phyloP scores from a whole-genome alignment of 2,797 vertebrate species.

The Rhinatrema bivittatum region DNA sequence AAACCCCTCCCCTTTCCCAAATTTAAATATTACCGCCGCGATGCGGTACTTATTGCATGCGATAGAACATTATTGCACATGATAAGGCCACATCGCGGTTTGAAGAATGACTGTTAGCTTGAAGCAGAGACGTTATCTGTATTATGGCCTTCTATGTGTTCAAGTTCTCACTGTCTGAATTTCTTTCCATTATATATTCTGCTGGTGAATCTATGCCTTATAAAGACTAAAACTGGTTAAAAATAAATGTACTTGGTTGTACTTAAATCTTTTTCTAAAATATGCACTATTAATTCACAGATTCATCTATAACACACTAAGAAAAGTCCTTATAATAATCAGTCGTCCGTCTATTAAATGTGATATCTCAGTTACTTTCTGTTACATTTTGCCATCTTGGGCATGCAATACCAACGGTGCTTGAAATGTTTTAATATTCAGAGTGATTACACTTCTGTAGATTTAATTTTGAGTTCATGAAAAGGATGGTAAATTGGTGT shows the following conservation, averaged over 20 bases:
- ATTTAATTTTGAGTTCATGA: conserved; percentile 34
- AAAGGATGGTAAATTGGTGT: conserved; percentile 9
- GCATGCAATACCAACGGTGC: not conserved
- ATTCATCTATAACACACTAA: conserved; percentile 39
- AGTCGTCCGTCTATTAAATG: conserved; percentile 24
- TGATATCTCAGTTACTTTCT: conserved; percentile 34
- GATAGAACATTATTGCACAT: too few relatives aligned
- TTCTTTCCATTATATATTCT: conserved; percentile 24
- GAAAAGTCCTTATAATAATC: conserved; percentile 43
- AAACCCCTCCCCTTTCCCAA: too few relatives aligned
- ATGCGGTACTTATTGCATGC: too few relatives aligned
- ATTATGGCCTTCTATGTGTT: conserved; percentile 7
- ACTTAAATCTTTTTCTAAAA: conserved; percentile 41
- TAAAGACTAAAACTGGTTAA: conserved; percentile 36
- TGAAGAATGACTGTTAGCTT: too few relatives aligned
- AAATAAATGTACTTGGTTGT: conserved; percentile 49
- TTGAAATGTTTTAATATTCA: conserved; percentile 19
- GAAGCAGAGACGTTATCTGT: conserved; percentile 15
- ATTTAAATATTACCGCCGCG: too few relatives aligned
- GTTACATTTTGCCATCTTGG: conserved; percentile 27
- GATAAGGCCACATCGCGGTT: too few relatives aligned
- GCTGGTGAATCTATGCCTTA: conserved; percentile 43
- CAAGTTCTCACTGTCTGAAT: conserved; percentile 18
- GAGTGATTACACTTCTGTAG: conserved; percentile 15
- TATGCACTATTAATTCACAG: conserved; percentile 42